Percentiles rank a stretch among this genome's conserved stretches.
Conservation (phyloP, 2,113 vertebrate genomes). For the Loxodonta africana region DNA sequence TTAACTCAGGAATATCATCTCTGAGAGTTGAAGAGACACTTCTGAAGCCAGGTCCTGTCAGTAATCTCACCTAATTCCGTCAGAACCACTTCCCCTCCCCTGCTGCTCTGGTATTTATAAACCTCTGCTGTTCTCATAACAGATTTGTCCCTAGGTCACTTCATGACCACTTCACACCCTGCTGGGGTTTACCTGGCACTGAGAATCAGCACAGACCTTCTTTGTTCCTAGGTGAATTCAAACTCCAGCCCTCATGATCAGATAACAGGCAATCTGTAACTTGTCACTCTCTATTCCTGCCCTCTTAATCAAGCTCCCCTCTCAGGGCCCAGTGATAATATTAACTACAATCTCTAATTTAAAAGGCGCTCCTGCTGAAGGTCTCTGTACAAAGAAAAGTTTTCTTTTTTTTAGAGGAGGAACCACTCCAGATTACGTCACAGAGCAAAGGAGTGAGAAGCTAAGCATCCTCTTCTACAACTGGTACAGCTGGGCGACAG, state of each 20-base stretch:
- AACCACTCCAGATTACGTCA: neutral
- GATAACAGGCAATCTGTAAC: conserved; percentile 61
- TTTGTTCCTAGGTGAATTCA: conserved; percentile 48
- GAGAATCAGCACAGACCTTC: neutral
- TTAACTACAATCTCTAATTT: conserved; percentile 52
- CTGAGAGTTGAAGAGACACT: neutral
- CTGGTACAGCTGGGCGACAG: too few relatives aligned
- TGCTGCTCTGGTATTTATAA: conserved; percentile 56
- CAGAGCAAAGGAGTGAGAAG: neutral
- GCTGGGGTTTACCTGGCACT: conserved; percentile 61
- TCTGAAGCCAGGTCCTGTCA: neutral
- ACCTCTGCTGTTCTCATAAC: neutral
- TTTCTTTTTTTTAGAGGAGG: neutral
- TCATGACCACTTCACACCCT: conserved; percentile 60
- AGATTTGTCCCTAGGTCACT: conserved; percentile 56
- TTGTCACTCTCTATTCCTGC: conserved; percentile 46
- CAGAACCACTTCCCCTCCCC: neutral
- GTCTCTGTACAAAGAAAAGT: neutral
- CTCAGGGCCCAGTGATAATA: conserved; percentile 29
- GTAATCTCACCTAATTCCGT: conserved; percentile 42
- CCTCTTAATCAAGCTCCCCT: neutral
- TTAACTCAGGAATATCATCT: neutral
- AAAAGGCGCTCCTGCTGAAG: neutral
- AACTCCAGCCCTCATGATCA: conserved; percentile 5
- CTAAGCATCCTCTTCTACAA: neutral